Base-by-base conservation (phyloP, 2,113 vertebrate genomes). In the Anarhynchus alexandrinus region DNA sequence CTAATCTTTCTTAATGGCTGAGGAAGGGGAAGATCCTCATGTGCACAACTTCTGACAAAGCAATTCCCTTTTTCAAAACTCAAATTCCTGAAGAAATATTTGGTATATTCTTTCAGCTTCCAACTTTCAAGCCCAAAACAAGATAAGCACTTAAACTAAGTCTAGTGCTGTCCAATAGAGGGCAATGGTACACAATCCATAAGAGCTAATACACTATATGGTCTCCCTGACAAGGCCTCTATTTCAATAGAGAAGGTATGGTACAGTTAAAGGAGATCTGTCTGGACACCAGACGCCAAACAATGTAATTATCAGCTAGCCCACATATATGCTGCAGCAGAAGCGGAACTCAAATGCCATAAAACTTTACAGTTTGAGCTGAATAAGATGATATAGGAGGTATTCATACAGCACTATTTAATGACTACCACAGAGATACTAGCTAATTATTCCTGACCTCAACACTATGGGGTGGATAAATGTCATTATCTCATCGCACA, bases 91-190 rank as follows among this genome's bases (percentile, higher is more conserved):
- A 77, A 66, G 11, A 69, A 52, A 67, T 20, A 2, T 52, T 82
- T 26, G 21, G 14, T 42, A 30, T 47, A 32, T 54, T 79, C 55
- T 79, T 86, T 59, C 57, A 52, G 45, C 3, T 13, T 32, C 29
- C 55, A 79, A 16, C 43, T 55, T 57, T 7, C 52, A 84, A 86
- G 47, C 19, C 25, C 80, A 71, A 32, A 93, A n/a, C 20, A 70
- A 84, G 72, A 34, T 10, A 32, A 91, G 14, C 19, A 6, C 34
- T 62, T 19, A 65, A 65, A 45, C 21, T 42, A 82, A 83, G 45
- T 17, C 34, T 62, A 10, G 61, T 17, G 40, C 47, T 72, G 77
- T 47, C 94, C 93, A 94, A 91, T 5, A 97, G 97, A 95, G 83
- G 88, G 96, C 92, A 96, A 93, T 38, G 65, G 86, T 38, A 91